Percentiles rank a stretch among this genome's conserved stretches.
Conservation (phyloP, 2,888 invertebrate species). For the Latrodectus hesperus region DNA sequence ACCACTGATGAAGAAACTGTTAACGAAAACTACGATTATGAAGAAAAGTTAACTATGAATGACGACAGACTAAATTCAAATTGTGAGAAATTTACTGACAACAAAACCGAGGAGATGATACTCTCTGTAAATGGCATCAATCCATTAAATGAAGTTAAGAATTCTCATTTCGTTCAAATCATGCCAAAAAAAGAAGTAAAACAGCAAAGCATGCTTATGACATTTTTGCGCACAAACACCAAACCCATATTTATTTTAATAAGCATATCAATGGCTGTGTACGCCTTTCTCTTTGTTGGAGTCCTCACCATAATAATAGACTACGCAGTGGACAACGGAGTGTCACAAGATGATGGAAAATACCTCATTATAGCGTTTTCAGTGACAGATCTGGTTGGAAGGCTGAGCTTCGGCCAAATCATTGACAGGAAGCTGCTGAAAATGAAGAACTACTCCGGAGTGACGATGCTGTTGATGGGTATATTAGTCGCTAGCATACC, state of each 20-base stretch:
- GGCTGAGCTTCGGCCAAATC: conserved; percentile 68
- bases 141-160: conserved; percentile 4
- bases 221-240: conserved; percentile 22
- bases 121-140: background rate
- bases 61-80: no score
- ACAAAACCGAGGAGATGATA: background rate
- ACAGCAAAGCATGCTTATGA: background rate
- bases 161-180: background rate
- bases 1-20: background rate
- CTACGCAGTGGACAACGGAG: conserved; percentile 64
- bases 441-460: conserved; percentile 34
- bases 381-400: conserved; percentile 68
- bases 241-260: conserved; percentile 56
- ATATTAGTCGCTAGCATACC: conserved; percentile 20
- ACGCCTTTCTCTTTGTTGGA: conserved; percentile 52
- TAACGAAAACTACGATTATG: no score
- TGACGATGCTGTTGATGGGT: conserved; percentile 29
- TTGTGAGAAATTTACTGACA: background rate
- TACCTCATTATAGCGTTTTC: conserved; percentile 67
- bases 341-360: conserved; percentile 53
- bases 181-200: background rate
- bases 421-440: conserved; percentile 52
- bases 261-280: conserved; percentile 51
- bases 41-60: no score
- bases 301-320: conserved; percentile 70